Evolutionary conservation across 2,888 invertebrate genomes (phyloP).

Genomic region (Carcina quercana): DNA sequence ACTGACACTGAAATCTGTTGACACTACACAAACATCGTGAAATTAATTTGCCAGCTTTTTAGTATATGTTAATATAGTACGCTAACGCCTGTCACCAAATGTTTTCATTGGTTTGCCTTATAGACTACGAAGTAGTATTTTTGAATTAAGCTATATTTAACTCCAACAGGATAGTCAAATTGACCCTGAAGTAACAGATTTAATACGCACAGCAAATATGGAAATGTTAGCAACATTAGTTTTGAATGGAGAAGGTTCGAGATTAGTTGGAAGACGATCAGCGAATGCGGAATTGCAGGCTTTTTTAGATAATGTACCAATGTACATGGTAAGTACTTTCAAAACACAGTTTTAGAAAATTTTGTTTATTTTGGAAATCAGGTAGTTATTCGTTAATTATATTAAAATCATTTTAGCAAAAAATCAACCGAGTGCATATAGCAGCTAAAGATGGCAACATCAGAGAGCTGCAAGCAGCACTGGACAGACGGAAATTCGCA

Average conservation of each 20-base stretch:
- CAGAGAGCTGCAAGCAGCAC: conserved; percentile 86
- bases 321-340: conserved; percentile 88
- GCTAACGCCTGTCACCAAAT: conserved; percentile 37
- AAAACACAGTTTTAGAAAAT: too few relatives aligned
- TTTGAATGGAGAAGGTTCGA: conserved; percentile 89
- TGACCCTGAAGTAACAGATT: conserved; percentile 78
- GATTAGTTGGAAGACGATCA: conserved; percentile 80
- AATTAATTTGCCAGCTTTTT: conserved; percentile 69
- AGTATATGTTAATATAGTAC: conserved; percentile 46
- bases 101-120: conserved; percentile 1
- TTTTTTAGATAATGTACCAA: conserved; percentile 90
- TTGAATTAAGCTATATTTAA: conserved; percentile 3
- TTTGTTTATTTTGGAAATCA: neutral
- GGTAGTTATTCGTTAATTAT: neutral
- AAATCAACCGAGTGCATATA: conserved; percentile 91
- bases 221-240: conserved; percentile 93
- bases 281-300: conserved; percentile 87
- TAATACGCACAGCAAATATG: conserved; percentile 86
- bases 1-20: conserved; percentile 47
- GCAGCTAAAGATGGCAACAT: conserved; percentile 90
- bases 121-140: conserved; percentile 1
- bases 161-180: conserved; percentile 62
- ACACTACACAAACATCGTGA: conserved; percentile 52
- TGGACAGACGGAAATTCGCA: conserved; percentile 93
- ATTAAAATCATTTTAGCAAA: conserved; percentile 75